These are phyloP conservation scores for Chloroclystis v-ata DNA, from an alignment of 2,888 invertebrate species.

Conservation along the genomic window DNA sequence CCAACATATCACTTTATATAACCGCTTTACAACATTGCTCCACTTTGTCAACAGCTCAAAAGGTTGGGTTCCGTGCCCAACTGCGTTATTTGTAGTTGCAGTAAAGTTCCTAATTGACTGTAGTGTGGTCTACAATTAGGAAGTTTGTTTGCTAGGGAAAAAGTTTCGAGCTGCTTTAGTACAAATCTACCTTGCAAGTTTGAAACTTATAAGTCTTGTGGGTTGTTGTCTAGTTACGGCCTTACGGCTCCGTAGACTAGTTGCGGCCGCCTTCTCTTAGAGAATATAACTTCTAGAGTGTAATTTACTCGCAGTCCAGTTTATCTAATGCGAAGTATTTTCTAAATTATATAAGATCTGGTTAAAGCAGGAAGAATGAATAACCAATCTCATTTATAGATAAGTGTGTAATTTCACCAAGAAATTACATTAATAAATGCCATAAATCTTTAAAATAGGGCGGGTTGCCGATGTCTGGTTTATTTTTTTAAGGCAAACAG, in stretches of 20 bases:
- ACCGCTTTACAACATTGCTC: conserved; percentile 8
- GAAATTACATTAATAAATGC: no score
- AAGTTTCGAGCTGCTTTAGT: neutral
- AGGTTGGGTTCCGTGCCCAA: conserved; percentile 5
- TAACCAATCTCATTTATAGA: no score
- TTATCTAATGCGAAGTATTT: neutral
- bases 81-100: conserved; percentile 9
- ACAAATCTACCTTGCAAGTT: neutral
- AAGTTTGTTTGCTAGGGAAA: no score
- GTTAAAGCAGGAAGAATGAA: no score
- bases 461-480: neutral
- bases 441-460: no score
- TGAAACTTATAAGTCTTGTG: neutral
- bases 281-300: neutral
- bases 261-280: no score
- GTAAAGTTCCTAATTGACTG: conserved; percentile 18
- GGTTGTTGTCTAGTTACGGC: neutral
- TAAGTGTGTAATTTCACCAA: no score
- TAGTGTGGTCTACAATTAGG: neutral
- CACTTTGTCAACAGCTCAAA: conserved; percentile 11
- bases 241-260: neutral
- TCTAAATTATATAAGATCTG: no score
- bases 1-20: neutral
- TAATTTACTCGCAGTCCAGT: neutral
- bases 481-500: neutral